phyloP scores from a whole-genome alignment of 1,140 invertebrate genomes.

The Pogonus chalceus region DNA sequence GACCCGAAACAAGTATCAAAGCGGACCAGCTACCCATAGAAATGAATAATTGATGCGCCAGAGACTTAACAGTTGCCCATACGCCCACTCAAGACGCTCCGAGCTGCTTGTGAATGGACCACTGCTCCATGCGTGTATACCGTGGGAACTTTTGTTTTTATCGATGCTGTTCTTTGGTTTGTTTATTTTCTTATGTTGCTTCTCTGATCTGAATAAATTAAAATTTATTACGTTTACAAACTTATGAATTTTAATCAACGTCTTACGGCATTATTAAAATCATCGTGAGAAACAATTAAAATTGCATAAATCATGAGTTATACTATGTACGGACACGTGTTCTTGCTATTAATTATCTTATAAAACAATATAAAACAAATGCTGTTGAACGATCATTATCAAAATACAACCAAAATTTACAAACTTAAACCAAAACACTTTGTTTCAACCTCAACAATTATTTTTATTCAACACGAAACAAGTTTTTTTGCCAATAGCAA shows the following conservation, averaged over 20 bases:
- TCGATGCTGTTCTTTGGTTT: not conserved
- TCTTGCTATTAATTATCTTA: too few relatives aligned
- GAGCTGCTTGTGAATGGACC: not conserved
- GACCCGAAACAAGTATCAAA: too few relatives aligned
- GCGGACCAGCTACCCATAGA: too few relatives aligned
- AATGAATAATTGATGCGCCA: slow-evolving; percentile 4
- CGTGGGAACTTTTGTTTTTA: slow-evolving; percentile 1
- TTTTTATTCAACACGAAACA: too few relatives aligned
- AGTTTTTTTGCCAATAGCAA: too few relatives aligned
- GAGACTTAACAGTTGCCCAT: not conserved
- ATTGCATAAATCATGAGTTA: not conserved
- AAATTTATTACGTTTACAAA: not conserved
- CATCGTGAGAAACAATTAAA: slow-evolving; percentile 4
- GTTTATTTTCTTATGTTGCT: not conserved
- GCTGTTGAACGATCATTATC: too few relatives aligned
- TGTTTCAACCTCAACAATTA: too few relatives aligned
- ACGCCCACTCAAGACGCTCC: slow-evolving; percentile 2
- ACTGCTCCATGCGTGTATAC: too few relatives aligned
- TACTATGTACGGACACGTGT: too few relatives aligned
- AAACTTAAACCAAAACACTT: too few relatives aligned
- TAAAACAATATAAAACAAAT: too few relatives aligned
- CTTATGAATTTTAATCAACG: slow-evolving; percentile 2
- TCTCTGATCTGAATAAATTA: slow-evolving; percentile 3
- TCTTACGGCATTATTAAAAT: not conserved
- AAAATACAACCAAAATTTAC: too few relatives aligned